Evolutionary conservation across 1,140 invertebrate genomes (phyloP).

Genomic region (Diachasma alloeum): DNA sequence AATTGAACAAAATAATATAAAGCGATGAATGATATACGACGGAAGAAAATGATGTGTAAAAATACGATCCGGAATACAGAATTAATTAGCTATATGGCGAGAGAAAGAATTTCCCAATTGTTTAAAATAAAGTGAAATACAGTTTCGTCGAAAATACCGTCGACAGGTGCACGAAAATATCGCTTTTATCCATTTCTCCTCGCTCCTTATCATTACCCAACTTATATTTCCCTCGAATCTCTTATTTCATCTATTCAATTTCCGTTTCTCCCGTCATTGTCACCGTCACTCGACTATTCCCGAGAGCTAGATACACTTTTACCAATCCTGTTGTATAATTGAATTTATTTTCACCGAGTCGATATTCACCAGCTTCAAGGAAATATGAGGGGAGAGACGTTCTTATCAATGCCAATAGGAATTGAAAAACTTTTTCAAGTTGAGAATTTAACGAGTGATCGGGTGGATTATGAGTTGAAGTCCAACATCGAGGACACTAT

Average conservation of each 20-base stretch:
- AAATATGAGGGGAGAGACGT: slow-evolving; percentile 72
- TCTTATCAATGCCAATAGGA: slow-evolving; percentile 81
- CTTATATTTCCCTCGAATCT: slow-evolving; percentile 9
- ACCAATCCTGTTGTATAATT: background rate
- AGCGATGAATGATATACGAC: too few species aligned
- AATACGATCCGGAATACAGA: too few species aligned
- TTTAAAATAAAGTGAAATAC: too few species aligned
- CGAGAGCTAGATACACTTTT: background rate
- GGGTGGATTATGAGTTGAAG: slow-evolving; percentile 73
- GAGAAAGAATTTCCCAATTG: too few species aligned
- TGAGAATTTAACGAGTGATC: slow-evolving; percentile 64
- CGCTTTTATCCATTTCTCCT: background rate
- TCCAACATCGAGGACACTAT: slow-evolving; percentile 81
- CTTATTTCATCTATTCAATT: slow-evolving; percentile 17
- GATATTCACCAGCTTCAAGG: slow-evolving; percentile 63
- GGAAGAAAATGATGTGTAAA: too few species aligned
- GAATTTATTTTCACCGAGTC: background rate
- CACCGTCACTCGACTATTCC: background rate
- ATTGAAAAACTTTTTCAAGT: slow-evolving; percentile 74
- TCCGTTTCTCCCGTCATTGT: slow-evolving; percentile 7
- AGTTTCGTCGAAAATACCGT: background rate
- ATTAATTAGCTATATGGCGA: too few species aligned
- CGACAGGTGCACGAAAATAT: background rate
- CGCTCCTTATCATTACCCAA: slow-evolving; percentile 2
- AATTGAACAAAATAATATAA: too few species aligned